A percentile compares a stretch with the other conserved stretches of the same genome.
Evolutionary conservation across 2,113 vertebrate species (phyloP).

Genomic region (Anthoscopus minutus): DNA sequence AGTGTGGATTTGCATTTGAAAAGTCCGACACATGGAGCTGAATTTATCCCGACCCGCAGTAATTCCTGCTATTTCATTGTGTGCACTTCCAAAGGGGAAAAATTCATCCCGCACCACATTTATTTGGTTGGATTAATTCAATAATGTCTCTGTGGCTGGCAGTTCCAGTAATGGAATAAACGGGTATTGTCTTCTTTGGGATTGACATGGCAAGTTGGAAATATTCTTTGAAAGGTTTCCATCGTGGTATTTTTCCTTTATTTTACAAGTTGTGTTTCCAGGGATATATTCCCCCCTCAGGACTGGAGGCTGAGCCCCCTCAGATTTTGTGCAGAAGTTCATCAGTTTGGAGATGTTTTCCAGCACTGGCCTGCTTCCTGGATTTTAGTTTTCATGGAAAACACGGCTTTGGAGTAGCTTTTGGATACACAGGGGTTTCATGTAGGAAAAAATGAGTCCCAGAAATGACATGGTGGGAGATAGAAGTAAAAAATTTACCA

Average conservation of each 20-base stretch:
- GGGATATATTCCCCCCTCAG: neutral
- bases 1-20: neutral
- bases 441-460: neutral
- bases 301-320: neutral
- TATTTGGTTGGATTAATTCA: neutral
- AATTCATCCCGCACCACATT: neutral
- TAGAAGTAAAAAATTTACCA: neutral
- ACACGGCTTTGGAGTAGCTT: neutral
- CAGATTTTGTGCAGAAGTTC: neutral
- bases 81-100: neutral
- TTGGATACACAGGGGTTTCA: neutral
- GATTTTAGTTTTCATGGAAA: neutral
- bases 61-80: neutral
- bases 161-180: neutral
- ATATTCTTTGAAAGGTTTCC: neutral
- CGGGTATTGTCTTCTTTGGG: neutral
- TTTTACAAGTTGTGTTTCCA: neutral
- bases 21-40: neutral
- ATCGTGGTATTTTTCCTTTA: neutral
- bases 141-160: neutral
- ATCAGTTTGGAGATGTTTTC: neutral
- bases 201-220: neutral
- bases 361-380: neutral
- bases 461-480: neutral
- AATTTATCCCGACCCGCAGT: neutral